Evolutionary conservation across 2,888 invertebrate genomes (phyloP).

Genomic region (Phengaris arion): DNA sequence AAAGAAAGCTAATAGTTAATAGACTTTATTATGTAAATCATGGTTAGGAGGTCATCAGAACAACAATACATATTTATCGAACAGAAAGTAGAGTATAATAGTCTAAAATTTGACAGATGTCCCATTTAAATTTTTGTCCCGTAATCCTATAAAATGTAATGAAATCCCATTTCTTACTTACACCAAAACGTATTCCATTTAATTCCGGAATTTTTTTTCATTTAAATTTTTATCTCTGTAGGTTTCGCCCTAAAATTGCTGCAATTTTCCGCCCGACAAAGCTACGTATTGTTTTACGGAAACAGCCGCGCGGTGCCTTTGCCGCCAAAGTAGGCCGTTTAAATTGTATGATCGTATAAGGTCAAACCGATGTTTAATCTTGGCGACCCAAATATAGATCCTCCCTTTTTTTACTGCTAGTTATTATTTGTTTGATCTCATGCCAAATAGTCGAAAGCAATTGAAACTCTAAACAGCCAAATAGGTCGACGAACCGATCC

Average conservation of each 20-base stretch:
- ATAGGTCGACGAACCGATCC: conserved; percentile 39
- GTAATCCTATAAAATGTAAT: conserved; percentile 6
- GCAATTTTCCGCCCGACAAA: conserved; percentile 71
- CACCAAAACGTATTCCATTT: conserved; percentile 15
- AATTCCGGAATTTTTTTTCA: conserved; percentile 22
- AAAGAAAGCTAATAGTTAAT: too few species aligned
- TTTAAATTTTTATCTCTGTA: conserved; percentile 26
- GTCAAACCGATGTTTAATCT: conserved; percentile 26
- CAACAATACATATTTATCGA: background rate
- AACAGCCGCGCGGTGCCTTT: conserved; percentile 58
- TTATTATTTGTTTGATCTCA: conserved; percentile 18
- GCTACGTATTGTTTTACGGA: conserved; percentile 65
- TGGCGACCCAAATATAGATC: conserved; percentile 7
- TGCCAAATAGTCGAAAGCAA: conserved; percentile 4
- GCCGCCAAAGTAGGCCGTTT: conserved; percentile 59
- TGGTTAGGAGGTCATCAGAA: background rate
- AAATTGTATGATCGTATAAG: conserved; percentile 39
- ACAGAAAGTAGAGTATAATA: background rate
- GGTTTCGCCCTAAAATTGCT: conserved; percentile 59
- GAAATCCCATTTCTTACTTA: background rate
- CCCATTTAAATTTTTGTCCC: background rate
- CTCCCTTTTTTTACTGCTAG: background rate
- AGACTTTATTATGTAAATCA: background rate
- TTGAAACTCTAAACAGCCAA: conserved; percentile 11
- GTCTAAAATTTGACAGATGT: background rate